Conservation (phyloP, 2,797 vertebrate genomes). For the Mionectes olivaceus region DNA sequence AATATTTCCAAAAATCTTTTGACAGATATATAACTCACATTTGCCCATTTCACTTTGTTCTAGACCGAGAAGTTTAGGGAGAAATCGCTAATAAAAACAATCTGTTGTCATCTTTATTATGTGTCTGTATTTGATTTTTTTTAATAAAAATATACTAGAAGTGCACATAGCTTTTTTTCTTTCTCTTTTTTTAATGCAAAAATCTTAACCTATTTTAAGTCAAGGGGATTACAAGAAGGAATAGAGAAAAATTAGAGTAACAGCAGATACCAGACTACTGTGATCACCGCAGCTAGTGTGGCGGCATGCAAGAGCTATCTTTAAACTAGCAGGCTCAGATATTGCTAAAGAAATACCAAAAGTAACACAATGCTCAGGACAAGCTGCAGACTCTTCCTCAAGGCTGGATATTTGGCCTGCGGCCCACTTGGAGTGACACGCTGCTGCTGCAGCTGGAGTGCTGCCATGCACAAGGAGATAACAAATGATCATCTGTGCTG, state of each 20-base stretch:
- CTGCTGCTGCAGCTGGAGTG: background rate
- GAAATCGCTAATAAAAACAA: background rate
- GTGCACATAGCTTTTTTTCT: background rate
- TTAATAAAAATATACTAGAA: background rate
- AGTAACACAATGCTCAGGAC: background rate
- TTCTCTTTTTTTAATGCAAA: background rate
- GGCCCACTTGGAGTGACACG: fast-evolving
- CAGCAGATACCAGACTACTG: background rate
- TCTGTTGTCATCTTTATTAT: background rate
- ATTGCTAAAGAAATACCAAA: background rate
- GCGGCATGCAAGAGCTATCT: background rate
- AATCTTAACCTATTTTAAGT: background rate
- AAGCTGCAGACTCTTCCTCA: background rate
- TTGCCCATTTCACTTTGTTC: background rate
- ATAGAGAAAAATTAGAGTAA: background rate
- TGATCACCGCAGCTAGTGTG: background rate
- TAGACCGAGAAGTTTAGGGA: background rate
- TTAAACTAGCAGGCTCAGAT: background rate
- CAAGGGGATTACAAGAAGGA: background rate
- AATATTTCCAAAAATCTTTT: background rate
- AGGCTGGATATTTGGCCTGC: background rate
- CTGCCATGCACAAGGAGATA: background rate
- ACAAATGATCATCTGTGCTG: background rate
- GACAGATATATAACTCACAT: background rate
- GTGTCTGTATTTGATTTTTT: background rate